These are phyloP conservation scores for Heptranchias perlo DNA, from an alignment of 2,113 vertebrate species.

Conservation along the genomic window DNA sequence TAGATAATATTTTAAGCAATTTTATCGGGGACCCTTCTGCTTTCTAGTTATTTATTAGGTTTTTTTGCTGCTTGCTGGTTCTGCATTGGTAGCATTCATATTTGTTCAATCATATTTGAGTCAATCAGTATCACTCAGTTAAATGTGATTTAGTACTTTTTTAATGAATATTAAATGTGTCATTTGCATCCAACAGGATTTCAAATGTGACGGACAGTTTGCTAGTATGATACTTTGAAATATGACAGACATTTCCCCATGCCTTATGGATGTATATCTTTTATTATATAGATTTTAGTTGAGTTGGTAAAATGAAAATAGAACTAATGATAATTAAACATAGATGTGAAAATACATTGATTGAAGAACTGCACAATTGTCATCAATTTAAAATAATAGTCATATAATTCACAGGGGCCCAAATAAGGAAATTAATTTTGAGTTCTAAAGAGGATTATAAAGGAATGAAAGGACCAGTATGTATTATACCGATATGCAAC, in stretches of 20 bases:
- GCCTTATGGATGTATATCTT: neutral
- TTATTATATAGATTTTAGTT: neutral
- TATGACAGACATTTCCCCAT: neutral
- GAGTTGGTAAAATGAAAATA: neutral
- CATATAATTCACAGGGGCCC: neutral
- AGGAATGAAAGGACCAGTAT: neutral
- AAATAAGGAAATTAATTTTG: neutral
- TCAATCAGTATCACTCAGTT: too few species aligned
- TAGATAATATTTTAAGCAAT: too few species aligned
- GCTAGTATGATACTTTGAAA: neutral
- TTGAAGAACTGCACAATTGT: neutral
- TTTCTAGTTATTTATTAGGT: too few species aligned
- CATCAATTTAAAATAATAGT: neutral
- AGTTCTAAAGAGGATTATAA: neutral
- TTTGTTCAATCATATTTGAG: too few species aligned
- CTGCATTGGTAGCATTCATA: too few species aligned
- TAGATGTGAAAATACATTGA: neutral
- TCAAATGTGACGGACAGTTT: neutral
- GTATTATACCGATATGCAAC: neutral
- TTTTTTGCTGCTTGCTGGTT: too few species aligned
- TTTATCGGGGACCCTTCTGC: too few species aligned
- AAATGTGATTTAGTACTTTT: neutral
- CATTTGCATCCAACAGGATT: neutral
- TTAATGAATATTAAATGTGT: neutral
- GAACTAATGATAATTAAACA: neutral